These are phyloP conservation scores for Cisticola juncidis DNA, from an alignment of 2,113 vertebrate genomes.

Conservation along the genomic window DNA sequence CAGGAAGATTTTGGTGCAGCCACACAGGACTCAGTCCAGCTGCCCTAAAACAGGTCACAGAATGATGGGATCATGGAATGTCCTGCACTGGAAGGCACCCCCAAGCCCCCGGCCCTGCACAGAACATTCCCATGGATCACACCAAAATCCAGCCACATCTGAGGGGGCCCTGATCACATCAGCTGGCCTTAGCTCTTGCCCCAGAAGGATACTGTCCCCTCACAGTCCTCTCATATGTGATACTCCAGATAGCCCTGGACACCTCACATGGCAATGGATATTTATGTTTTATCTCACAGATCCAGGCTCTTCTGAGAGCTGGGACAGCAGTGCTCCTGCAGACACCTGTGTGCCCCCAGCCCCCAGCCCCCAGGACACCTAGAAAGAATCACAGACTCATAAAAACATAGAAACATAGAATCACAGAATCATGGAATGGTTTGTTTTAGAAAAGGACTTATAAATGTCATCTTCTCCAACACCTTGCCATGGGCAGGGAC, in stretches of 20 bases:
- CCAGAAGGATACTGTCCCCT: not conserved
- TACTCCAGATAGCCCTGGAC: too few species aligned
- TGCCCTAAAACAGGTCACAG: not conserved
- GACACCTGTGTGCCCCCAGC: not conserved
- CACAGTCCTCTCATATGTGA: rapidly evolving
- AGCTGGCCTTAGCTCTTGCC: not conserved
- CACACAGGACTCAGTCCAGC: rapidly evolving
- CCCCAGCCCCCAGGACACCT: not conserved
- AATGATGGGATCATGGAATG: not conserved
- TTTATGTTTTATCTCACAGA: not conserved
- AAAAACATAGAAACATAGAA: not conserved
- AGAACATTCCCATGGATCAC: not conserved
- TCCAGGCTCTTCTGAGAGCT: not conserved
- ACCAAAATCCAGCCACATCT: rapidly evolving
- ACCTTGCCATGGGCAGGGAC: rapidly evolving
- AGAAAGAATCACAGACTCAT: not conserved
- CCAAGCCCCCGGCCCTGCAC: not conserved
- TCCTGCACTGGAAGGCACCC: not conserved
- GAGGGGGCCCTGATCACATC: not conserved
- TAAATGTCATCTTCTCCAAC: not conserved
- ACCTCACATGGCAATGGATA: not conserved
- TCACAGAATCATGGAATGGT: not conserved
- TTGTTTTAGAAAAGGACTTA: not conserved
- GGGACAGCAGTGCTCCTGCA: not conserved
- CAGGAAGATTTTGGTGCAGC: not conserved